phyloP scores from a whole-genome alignment of 2,797 vertebrate genomes.

The Merluccius polli region DNA sequence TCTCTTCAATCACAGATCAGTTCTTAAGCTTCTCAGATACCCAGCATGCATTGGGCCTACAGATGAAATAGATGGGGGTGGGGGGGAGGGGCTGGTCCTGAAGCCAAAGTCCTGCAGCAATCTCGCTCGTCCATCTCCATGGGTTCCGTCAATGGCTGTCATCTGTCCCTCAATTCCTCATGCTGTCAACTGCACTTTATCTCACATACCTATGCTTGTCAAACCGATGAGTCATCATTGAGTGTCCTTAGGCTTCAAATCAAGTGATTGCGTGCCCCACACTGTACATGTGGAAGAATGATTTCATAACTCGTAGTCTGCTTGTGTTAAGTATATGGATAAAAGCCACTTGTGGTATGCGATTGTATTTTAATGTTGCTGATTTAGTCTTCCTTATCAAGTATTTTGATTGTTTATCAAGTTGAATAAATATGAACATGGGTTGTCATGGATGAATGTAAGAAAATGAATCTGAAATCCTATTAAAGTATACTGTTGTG shows the following conservation, averaged over 20 bases:
- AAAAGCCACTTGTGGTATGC: constrained; percentile 28
- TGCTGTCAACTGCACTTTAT: background rate
- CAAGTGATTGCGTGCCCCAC: background rate
- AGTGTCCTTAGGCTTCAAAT: background rate
- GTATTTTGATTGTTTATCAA: constrained; percentile 19
- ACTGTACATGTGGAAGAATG: constrained; percentile 22
- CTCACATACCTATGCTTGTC: background rate
- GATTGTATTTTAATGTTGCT: constrained; percentile 23
- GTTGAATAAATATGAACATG: constrained; percentile 24
- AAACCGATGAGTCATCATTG: background rate
- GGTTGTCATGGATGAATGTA: constrained; percentile 21
- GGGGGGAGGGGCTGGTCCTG: constrained; percentile 34
- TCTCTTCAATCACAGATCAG: constrained; percentile 72
- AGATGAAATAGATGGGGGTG: constrained; percentile 64
- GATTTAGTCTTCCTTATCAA: constrained; percentile 18
- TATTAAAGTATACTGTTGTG: constrained; percentile 17
- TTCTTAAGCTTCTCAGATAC: constrained; percentile 72
- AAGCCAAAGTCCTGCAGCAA: constrained; percentile 37
- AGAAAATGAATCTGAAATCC: constrained; percentile 20
- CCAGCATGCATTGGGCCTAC: constrained; percentile 73
- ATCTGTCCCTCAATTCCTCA: background rate
- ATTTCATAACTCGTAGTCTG: constrained; percentile 12
- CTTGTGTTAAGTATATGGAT: constrained; percentile 22
- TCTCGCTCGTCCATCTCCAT: constrained; percentile 11
- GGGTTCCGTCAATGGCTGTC: background rate